These are phyloP conservation scores for Brachyhypopomus gauderio DNA, from an alignment of 2,113 vertebrate species.

Conservation along the genomic window DNA sequence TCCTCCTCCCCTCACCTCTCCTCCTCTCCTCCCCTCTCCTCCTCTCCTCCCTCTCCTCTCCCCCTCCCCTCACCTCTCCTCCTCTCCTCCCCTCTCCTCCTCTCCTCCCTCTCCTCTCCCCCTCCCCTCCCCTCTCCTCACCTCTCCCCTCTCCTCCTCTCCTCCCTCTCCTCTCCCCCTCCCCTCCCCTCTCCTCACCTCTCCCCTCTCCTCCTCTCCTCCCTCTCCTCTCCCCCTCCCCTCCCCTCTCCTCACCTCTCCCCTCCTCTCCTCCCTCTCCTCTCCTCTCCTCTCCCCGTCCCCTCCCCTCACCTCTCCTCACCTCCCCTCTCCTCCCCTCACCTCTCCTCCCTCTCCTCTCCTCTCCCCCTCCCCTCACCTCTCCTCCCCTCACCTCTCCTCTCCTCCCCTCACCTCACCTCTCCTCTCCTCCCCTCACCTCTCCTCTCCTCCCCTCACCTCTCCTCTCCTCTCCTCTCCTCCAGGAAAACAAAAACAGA, in stretches of 20 bases:
- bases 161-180: background rate
- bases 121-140: background rate
- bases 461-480: background rate
- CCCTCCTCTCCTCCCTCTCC: too few relatives aligned
- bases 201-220: slow-evolving; percentile 1
- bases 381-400: background rate
- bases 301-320: too few relatives aligned
- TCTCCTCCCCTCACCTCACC: slow-evolving; percentile 11
- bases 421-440: too few relatives aligned
- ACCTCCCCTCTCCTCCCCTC: background rate
- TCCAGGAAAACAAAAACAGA: slow-evolving; percentile 63
- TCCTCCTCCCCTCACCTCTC: background rate
- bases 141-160: background rate
- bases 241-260: too few relatives aligned
- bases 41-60: background rate
- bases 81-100: slow-evolving; percentile 22
- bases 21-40: slow-evolving; percentile 13
- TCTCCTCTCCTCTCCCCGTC: slow-evolving; percentile 9
- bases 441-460: background rate
- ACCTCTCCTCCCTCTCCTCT: background rate
- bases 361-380: background rate
- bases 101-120: too few relatives aligned
- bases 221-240: too few relatives aligned
- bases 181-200: background rate
- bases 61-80: too few relatives aligned